Evolutionary conservation across 2,113 vertebrate species (phyloP), one percentile per base, ranked within the genome.

Genomic region (Aix galericulata): DNA sequence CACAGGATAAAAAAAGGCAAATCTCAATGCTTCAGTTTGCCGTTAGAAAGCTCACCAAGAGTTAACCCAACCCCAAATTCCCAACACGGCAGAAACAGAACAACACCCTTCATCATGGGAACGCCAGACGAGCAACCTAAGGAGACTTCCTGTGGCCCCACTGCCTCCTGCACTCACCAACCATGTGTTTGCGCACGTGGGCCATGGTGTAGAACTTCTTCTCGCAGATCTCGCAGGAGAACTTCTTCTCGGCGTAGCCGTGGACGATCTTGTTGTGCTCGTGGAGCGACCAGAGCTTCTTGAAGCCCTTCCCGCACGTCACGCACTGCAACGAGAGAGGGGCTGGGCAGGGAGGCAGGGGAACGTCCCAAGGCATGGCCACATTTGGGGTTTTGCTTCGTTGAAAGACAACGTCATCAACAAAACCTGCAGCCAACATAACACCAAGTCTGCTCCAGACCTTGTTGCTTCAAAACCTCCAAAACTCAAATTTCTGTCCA

Each of bases 141-240:
- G 6, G 31, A n/a, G 56, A 46, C 11, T 32, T n/a, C 42, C 17
- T 13, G 26, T 5, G 5, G 71, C 40, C 18, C 40, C 3, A 0
- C 36, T 2, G 69, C 9, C 14, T 55, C 82, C 88, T 3, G 1
- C 91, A 99, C 99, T 99, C 97, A 99, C 99, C 99, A 46, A 99
- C 99, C 98, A 99, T 99, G 98, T 99, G 99, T 97, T 99, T 99
- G 95, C 99, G 98, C 95, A 99, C 99, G 1, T 99, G 99, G 14
- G 99, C 99, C 99, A 99, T 99, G 66, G 99, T 99, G 97, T 99
- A 99, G 97, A 99, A 99, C 96, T 99, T 99, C 98, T 99, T 99
- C 96, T 99, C 99, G 3, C 99, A 99, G 95, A 99, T 99, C 97
- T 99, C 99, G 1, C 99, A 99, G 18, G 99, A 99, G 97, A 99